phyloP scores from a whole-genome alignment of 2,113 vertebrate genomes.

The Madoqua kirkii region DNA sequence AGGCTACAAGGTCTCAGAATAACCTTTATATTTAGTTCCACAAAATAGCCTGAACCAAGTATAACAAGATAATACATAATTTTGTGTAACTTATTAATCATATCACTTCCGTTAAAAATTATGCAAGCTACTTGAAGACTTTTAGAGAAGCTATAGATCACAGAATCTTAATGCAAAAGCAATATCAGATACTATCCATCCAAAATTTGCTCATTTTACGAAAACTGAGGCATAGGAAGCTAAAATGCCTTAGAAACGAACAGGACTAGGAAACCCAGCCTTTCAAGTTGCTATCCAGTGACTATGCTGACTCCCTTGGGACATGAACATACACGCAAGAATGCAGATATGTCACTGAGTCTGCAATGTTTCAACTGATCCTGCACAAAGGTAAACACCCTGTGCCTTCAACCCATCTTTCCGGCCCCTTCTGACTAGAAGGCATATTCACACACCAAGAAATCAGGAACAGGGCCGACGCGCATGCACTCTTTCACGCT shows the following conservation, averaged over 20 bases:
- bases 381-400: neutral
- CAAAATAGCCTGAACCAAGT: neutral
- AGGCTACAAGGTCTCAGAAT: neutral
- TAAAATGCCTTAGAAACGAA: neutral
- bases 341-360: neutral
- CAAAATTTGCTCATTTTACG: neutral
- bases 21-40: neutral
- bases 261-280: neutral
- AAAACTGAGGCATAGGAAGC: neutral
- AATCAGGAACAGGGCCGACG: neutral
- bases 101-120: slow-evolving; percentile 8
- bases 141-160: neutral
- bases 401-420: neutral
- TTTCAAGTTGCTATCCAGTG: neutral
- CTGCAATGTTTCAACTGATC: neutral
- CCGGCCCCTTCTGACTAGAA: neutral
- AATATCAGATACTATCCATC: neutral
- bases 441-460: neutral
- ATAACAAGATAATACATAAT: neutral
- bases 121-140: neutral
- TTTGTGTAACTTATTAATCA: neutral
- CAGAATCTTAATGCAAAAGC: neutral
- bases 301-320: neutral
- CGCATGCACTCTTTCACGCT: neutral
- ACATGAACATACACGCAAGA: neutral